Evolutionary conservation across 2,797 vertebrate genomes (phyloP).

Genomic region (Vireo griseus): DNA sequence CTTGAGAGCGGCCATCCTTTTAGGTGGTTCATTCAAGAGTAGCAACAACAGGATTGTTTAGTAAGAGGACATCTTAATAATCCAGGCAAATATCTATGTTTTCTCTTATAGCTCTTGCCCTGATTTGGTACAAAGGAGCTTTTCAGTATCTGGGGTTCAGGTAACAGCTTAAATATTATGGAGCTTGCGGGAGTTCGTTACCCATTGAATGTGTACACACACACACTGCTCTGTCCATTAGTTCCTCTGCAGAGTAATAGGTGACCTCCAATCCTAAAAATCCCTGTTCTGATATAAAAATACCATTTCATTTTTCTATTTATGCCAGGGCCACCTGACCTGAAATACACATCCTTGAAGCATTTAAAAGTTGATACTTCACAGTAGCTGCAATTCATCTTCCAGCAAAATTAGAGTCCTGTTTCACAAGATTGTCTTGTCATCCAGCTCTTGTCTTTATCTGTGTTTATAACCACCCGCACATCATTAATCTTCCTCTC

Average conservation of each 20-base stretch:
- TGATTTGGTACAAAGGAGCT: background rate
- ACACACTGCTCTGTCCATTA: background rate
- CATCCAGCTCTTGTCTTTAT: background rate
- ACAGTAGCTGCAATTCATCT: background rate
- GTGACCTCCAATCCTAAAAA: background rate
- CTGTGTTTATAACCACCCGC: background rate
- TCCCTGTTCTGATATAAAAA: background rate
- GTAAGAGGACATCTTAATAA: background rate
- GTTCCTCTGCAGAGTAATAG: background rate
- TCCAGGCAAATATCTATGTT: background rate
- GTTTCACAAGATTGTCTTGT: background rate
- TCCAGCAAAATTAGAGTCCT: background rate
- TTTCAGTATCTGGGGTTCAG: background rate
- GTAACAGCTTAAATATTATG: background rate
- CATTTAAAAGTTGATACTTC: background rate
- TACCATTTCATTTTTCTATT: background rate
- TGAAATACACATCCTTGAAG: background rate
- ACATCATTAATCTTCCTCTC: background rate
- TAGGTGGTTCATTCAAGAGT: accelerated
- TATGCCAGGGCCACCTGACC: background rate
- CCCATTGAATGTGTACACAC: too few species aligned
- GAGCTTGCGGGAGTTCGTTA: background rate
- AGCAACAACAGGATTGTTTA: accelerated
- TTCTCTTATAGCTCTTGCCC: background rate
- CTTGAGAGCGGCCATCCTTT: accelerated